Evolutionary conservation across 2,797 vertebrate genomes (phyloP).

Genomic region (Aulostomus chinensis): DNA sequence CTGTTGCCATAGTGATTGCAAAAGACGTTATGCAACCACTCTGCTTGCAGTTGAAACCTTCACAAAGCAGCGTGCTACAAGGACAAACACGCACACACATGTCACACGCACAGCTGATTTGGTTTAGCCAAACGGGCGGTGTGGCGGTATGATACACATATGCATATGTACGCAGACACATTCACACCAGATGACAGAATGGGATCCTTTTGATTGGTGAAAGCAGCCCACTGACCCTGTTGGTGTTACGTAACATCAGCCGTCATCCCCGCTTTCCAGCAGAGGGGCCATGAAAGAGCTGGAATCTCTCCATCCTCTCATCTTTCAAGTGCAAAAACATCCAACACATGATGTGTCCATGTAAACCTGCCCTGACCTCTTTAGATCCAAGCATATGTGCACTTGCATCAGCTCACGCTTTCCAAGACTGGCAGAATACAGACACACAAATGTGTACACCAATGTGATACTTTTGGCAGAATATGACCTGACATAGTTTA

Average conservation of each 20-base stretch:
- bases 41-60: slow-evolving; percentile 50
- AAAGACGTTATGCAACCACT: slow-evolving; percentile 69
- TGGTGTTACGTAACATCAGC: slow-evolving; percentile 46
- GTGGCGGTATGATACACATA: background rate
- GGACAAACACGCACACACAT: slow-evolving; percentile 5
- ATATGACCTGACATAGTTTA: no score
- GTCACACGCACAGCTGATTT: no score
- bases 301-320: slow-evolving; percentile 36
- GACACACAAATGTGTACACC: no score
- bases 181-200: slow-evolving; percentile 26
- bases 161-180: background rate
- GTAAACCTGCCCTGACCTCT: no score
- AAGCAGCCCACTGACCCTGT: slow-evolving; percentile 54
- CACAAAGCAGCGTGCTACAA: slow-evolving; percentile 19
- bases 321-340: slow-evolving; percentile 25
- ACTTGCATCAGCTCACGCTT: no score
- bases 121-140: no score
- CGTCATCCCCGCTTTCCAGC: background rate
- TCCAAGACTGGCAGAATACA: no score
- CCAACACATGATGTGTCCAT: background rate
- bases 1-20: slow-evolving; percentile 72
- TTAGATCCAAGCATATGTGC: no score
- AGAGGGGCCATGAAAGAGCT: slow-evolving; percentile 27
- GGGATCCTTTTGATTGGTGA: slow-evolving; percentile 40
- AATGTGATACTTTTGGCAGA: no score